Evolutionary conservation across 2,113 vertebrate genomes (phyloP).

Genomic region (Chaetops frenatus): DNA sequence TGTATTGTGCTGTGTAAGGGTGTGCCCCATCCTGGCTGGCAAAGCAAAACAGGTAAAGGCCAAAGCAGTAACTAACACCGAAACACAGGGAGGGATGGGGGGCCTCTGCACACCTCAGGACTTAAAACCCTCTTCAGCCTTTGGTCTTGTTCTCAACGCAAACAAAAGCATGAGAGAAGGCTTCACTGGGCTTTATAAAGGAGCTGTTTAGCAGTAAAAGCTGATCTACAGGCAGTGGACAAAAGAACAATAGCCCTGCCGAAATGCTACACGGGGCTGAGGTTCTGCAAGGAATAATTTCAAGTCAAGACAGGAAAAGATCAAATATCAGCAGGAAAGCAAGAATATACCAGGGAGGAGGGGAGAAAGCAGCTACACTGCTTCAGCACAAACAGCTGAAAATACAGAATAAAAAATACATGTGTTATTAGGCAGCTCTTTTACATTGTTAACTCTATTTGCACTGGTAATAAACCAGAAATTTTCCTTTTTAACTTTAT

Average conservation of each 20-base stretch:
- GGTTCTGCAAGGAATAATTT: slow-evolving; percentile 13
- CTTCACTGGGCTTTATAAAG: slow-evolving; percentile 3
- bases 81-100: background rate
- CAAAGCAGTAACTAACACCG: background rate
- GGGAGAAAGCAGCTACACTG: background rate
- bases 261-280: slow-evolving; percentile 20
- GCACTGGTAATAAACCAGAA: background rate
- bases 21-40: slow-evolving; percentile 19
- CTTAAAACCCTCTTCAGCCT: background rate
- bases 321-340: slow-evolving; percentile 32
- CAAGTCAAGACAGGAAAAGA: slow-evolving; percentile 8
- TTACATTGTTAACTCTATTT: background rate
- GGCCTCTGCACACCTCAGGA: background rate
- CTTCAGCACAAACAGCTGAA: background rate
- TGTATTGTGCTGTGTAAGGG: slow-evolving; percentile 31
- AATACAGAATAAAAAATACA: background rate
- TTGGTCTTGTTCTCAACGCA: background rate
- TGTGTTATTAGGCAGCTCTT: background rate
- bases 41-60: background rate
- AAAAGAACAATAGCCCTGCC: slow-evolving; percentile 26
- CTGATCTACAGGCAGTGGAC: background rate
- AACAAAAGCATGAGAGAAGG: background rate
- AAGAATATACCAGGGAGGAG: background rate
- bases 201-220: slow-evolving; percentile 14
- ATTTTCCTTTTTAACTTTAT: background rate